These are phyloP conservation scores for Coilia nasus DNA, from an alignment of 2,797 vertebrate species.

Conservation along the genomic window DNA sequence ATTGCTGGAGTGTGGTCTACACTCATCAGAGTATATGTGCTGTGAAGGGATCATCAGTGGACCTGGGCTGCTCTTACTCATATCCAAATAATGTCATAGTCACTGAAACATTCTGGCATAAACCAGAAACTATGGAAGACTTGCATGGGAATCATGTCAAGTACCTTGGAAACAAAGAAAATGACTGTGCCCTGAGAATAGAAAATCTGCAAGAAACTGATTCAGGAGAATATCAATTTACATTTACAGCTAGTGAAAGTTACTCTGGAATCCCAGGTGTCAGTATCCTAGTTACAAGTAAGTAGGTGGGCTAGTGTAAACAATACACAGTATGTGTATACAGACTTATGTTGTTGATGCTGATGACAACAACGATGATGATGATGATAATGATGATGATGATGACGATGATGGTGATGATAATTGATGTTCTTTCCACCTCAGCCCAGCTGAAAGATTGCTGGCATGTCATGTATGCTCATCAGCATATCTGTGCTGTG, in stretches of 20 bases:
- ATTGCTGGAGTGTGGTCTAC: conserved; percentile 15
- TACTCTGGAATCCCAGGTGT: neutral
- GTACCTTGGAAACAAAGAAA: neutral
- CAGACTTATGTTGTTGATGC: too few relatives aligned
- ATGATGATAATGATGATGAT: too few relatives aligned
- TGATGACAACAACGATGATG: too few relatives aligned
- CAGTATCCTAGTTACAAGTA: conserved; percentile 53
- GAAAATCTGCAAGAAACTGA: conserved; percentile 40
- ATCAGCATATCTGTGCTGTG: conserved; percentile 42
- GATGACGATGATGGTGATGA: too few relatives aligned
- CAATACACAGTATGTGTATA: too few relatives aligned
- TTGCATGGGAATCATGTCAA: neutral
- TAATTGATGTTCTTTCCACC: too few relatives aligned
- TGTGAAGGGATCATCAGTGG: conserved; percentile 44
- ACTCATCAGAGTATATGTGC: conserved; percentile 41
- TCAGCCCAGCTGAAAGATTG: too few relatives aligned
- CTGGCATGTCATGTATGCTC: too few relatives aligned
- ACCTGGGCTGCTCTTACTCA: conserved; percentile 29
- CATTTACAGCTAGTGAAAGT: neutral
- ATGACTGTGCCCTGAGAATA: conserved; percentile 32
- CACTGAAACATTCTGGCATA: neutral
- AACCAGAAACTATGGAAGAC: neutral
- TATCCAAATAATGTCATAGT: fast-evolving
- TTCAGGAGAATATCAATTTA: conserved; percentile 44
- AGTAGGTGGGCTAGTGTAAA: too few relatives aligned